Evolutionary conservation across 2,113 vertebrate genomes (phyloP).

Genomic region (Chionodraco myersi): DNA sequence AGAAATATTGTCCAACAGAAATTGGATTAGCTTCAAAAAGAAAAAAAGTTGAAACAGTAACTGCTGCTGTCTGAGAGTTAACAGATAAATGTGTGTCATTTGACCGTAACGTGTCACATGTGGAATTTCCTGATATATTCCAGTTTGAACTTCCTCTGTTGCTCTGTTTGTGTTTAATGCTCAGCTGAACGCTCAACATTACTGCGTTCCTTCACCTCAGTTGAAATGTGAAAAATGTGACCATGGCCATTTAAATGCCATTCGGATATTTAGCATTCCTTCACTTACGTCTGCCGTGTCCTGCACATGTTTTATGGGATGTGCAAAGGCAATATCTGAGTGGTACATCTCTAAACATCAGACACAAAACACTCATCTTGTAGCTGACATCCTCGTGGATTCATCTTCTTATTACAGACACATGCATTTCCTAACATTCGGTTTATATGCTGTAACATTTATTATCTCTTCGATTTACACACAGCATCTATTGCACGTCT

Average conservation of each 20-base stretch:
- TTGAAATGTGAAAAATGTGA: conserved; percentile 60
- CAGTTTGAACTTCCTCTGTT: not conserved
- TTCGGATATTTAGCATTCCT: conserved; percentile 49
- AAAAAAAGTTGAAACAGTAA: not conserved
- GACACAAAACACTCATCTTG: too few relatives aligned
- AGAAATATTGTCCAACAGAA: not conserved
- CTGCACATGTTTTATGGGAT: not conserved
- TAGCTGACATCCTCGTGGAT: too few relatives aligned
- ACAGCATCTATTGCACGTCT: too few relatives aligned
- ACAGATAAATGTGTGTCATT: conserved; percentile 28
- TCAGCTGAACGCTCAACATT: conserved; percentile 56
- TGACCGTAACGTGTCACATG: conserved; percentile 30
- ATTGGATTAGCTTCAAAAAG: not conserved
- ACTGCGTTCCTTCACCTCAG: conserved; percentile 41
- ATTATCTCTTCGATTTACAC: too few relatives aligned
- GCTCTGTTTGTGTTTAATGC: conserved; percentile 44
- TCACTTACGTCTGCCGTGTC: not conserved
- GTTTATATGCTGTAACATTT: too few relatives aligned
- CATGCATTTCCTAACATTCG: too few relatives aligned
- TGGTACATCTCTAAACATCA: too few relatives aligned
- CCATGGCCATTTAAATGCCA: conserved; percentile 36
- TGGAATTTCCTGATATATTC: not conserved
- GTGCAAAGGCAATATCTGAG: not conserved
- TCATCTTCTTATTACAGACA: too few relatives aligned
- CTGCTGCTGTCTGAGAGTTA: not conserved